Conservation (phyloP, 2,113 vertebrate species). For the Donacobius atricapilla region DNA sequence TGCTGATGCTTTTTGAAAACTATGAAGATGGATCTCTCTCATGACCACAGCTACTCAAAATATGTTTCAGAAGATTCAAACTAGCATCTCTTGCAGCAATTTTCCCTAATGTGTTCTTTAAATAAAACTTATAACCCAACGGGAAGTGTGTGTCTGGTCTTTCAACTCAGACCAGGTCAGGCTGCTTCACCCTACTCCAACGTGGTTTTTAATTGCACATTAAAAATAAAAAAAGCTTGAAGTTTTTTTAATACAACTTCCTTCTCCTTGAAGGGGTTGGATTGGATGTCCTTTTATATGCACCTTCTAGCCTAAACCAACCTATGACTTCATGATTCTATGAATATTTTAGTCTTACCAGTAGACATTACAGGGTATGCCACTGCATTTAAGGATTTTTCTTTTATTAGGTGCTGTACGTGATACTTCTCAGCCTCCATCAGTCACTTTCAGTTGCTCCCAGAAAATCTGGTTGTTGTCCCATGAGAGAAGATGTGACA, state of each 20-base stretch:
- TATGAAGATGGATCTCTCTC: not conserved
- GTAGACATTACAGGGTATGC: not conserved
- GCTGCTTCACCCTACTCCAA: not conserved
- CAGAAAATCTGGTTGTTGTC: not conserved
- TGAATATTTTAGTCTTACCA: not conserved
- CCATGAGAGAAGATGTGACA: not conserved
- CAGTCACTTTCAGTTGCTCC: not conserved
- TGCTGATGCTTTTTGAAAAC: not conserved
- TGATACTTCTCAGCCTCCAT: not conserved
- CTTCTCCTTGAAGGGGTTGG: not conserved
- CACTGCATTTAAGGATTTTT: not conserved
- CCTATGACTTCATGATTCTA: not conserved
- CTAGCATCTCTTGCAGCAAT: not conserved
- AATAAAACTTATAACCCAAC: not conserved
- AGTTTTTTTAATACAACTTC: not conserved
- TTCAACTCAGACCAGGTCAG: not conserved
- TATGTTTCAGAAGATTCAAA: not conserved
- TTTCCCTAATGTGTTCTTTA: not conserved
- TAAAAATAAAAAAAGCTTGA: not conserved
- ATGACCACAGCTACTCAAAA: not conserved
- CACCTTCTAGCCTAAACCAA: not conserved
- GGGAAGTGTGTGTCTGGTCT: not conserved
- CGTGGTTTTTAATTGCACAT: not conserved
- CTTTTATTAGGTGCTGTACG: not conserved
- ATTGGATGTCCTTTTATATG: not conserved